Evolutionary conservation across 2,113 vertebrate species (phyloP).

Genomic region (Misgurnus mizolepis): DNA sequence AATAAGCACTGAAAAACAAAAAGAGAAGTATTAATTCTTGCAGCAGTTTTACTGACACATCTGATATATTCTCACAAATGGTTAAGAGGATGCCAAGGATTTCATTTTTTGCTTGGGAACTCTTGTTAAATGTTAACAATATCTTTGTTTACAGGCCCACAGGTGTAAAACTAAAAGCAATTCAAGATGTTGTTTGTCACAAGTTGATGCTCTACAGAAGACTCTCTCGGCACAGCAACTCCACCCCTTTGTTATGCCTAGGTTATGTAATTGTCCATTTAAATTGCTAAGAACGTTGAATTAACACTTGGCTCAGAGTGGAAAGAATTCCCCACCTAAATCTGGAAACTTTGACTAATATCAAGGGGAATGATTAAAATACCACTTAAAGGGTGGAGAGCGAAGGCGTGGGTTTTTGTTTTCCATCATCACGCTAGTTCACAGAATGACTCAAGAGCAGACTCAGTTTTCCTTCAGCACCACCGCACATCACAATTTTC

Average conservation of each 20-base stretch:
- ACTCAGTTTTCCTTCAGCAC: conserved; percentile 17
- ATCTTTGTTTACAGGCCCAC: not conserved
- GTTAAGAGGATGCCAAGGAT: too few relatives aligned
- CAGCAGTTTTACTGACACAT: too few relatives aligned
- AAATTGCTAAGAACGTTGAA: conserved; percentile 48
- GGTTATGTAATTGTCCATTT: conserved; percentile 20
- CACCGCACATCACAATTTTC: conserved; percentile 38
- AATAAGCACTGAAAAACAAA: too few relatives aligned
- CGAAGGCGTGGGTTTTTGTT: conserved; percentile 41
- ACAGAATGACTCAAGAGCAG: conserved; percentile 47
- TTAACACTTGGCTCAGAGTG: conserved; percentile 43
- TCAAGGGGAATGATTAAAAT: conserved; percentile 48
- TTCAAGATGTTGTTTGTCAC: conserved; percentile 27
- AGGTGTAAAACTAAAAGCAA: not conserved
- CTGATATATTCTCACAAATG: too few relatives aligned
- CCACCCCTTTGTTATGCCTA: not conserved
- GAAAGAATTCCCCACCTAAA: conserved; percentile 56
- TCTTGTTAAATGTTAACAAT: too few relatives aligned
- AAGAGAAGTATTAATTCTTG: too few relatives aligned
- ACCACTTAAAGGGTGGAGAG: conserved; percentile 49
- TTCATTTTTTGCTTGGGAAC: too few relatives aligned
- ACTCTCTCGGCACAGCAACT: not conserved
- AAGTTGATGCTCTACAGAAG: conserved; percentile 2
- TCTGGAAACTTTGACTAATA: conserved; percentile 57
- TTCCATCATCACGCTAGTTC: conserved; percentile 48